Evolutionary conservation across 2,113 vertebrate species (phyloP).

Genomic region (Carlito syrichta): DNA sequence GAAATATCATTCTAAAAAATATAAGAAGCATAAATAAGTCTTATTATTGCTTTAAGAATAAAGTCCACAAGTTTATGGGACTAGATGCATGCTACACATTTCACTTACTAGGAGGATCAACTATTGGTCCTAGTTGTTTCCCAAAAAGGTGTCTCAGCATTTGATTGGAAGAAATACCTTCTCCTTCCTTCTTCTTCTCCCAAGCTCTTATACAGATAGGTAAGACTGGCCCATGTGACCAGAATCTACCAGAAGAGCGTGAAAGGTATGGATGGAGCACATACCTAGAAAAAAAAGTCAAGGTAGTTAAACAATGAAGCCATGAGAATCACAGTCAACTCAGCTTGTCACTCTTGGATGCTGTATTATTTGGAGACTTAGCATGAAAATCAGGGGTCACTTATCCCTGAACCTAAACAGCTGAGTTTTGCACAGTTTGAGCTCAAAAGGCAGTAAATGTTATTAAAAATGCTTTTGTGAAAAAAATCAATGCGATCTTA

Average conservation of each 20-base stretch:
- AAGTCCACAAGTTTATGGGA: neutral
- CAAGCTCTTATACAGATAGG: neutral
- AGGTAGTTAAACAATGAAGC: neutral
- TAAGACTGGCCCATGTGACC: neutral
- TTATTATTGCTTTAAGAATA: neutral
- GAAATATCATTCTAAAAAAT: neutral
- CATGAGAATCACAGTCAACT: neutral
- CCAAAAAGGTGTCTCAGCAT: neutral
- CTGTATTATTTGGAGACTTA: constrained; percentile 51
- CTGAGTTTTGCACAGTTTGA: constrained; percentile 67
- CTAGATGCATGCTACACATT: neutral
- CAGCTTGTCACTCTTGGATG: neutral
- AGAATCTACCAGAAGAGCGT: neutral
- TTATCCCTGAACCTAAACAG: constrained; percentile 53
- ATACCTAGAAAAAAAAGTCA: neutral
- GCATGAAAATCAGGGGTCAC: constrained; percentile 53
- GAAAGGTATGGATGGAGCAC: neutral
- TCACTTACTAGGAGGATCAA: neutral
- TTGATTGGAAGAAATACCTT: neutral
- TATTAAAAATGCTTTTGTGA: constrained; percentile 68
- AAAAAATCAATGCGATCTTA: constrained; percentile 70
- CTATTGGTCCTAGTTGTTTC: neutral
- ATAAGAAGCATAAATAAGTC: neutral
- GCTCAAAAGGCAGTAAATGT: constrained; percentile 54
- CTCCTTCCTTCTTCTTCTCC: neutral